A percentile compares a stretch with the other conserved stretches of the same genome.
phyloP scores from a whole-genome alignment of 2,888 invertebrate genomes.

The Andrena camellia region DNA sequence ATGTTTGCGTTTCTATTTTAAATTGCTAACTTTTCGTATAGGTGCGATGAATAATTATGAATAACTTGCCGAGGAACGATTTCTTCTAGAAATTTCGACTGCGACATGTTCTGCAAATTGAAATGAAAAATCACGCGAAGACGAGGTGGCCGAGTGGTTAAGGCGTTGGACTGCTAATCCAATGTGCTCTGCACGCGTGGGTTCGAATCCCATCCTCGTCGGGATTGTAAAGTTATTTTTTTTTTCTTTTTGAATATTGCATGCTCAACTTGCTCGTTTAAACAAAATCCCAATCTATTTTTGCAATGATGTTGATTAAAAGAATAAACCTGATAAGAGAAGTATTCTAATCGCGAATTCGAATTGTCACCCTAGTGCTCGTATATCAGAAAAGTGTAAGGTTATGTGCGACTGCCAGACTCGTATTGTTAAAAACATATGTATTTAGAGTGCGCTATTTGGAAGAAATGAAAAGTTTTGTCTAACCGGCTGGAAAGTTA shows the following conservation, averaged over 20 bases:
- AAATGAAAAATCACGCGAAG: constrained; percentile 55
- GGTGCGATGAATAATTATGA: not conserved
- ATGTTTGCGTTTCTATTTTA: not conserved
- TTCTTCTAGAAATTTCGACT: not conserved
- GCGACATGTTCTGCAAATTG: constrained; percentile 51
- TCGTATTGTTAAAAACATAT: not conserved
- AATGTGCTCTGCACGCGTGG: constrained; percentile 86
- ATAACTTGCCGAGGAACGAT: not conserved
- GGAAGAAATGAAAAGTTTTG: not conserved
- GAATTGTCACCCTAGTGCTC: not conserved
- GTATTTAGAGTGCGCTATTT: not conserved
- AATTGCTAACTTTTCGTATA: not conserved
- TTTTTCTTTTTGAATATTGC: not conserved
- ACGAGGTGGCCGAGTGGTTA: constrained; percentile 86
- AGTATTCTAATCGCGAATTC: not conserved
- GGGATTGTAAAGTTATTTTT: constrained; percentile 53
- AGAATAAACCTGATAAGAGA: no score
- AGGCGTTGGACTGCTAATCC: constrained; percentile 86
- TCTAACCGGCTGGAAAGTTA: not conserved
- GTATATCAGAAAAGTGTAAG: not conserved
- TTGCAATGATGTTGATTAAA: not conserved
- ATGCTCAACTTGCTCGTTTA: not conserved
- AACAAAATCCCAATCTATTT: not conserved
- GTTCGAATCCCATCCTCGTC: constrained; percentile 85
- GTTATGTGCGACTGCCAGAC: not conserved